phyloP scores from a whole-genome alignment of 2,888 invertebrate genomes.

The Cantharis flavilabris region DNA sequence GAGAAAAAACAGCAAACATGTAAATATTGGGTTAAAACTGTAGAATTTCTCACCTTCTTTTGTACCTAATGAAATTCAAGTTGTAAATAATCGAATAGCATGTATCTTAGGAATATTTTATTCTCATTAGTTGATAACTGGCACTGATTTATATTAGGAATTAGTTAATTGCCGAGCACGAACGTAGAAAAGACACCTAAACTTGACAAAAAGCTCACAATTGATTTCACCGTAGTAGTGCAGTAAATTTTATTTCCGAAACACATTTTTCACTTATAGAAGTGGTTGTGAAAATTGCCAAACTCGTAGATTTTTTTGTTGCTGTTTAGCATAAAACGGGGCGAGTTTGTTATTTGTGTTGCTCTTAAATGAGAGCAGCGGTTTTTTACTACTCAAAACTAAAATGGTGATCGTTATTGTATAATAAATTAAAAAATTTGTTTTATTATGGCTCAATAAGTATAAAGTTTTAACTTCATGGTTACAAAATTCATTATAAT shows the following conservation, averaged over 20 bases:
- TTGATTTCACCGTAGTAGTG: not conserved
- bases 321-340: not conserved
- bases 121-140: not conserved
- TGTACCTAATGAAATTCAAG: not conserved
- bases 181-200: not conserved
- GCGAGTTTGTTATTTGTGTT: not conserved
- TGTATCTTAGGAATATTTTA: not conserved
- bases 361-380: not conserved
- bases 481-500: not conserved
- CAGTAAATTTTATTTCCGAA: not conserved
- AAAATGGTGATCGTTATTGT: not conserved
- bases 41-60: not conserved
- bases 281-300: not conserved
- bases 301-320: not conserved
- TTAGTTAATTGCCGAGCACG: not conserved
- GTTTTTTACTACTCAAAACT: not conserved
- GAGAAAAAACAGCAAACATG: not conserved
- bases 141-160: not conserved
- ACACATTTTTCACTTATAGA: not conserved
- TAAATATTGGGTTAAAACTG: not conserved
- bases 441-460: not conserved
- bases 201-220: not conserved
- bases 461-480: not conserved
- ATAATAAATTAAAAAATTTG: not conserved
- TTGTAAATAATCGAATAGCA: not conserved